Evolutionary conservation across 2,888 invertebrate genomes (phyloP), one percentile per base, ranked within the genome.

Genomic region (Hypena proboscidalis): DNA sequence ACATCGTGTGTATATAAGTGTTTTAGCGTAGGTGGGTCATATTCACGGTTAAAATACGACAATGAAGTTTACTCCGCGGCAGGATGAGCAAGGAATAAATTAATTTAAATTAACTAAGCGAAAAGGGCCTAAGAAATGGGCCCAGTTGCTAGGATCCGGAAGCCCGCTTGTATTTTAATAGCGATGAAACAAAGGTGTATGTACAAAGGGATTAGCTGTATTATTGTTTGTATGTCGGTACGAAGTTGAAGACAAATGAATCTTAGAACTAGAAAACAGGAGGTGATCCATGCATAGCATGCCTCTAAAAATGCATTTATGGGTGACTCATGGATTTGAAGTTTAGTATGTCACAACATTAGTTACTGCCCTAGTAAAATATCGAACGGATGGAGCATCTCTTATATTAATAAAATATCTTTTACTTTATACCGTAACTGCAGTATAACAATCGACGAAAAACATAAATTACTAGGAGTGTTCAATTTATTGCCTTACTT

Each of bases 41-140:
- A 61, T 70, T 71, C 61, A 59, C 62, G 48, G 50, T 57, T 60
- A 66, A 63, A 74, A 69, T 62, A 69, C 63, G 66, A 77, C 75
- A 79, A 75, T 75, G 73, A 75, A 76, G 67, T 74, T 70, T 70
- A 62, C 64, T 57, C 66, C 58, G 61, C 72, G 73, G 65, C 74
- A 78, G 79, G 77, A 77, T 74, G 77, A 72, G 71, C 64, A 63
- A 66, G 48, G 78, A 80, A 85, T 84, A 82, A 87, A 87, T 88
- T 85, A 85, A 88, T 88, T 84, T 83, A 82, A 85, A 86, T 85
- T 85, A 86, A 81, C 80, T 77, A 74, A 80, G 78, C 75, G 74
- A 85, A 83, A 83, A 80, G 81, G 82, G 80, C 70, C 80, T 79
- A 83, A 83, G 83, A 82, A 83, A 83, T 77, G 74, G 77, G 70